Evolutionary conservation across 1,140 invertebrate genomes (phyloP), one percentile per base, ranked within the genome.

Genomic region (Papilio polytes): DNA sequence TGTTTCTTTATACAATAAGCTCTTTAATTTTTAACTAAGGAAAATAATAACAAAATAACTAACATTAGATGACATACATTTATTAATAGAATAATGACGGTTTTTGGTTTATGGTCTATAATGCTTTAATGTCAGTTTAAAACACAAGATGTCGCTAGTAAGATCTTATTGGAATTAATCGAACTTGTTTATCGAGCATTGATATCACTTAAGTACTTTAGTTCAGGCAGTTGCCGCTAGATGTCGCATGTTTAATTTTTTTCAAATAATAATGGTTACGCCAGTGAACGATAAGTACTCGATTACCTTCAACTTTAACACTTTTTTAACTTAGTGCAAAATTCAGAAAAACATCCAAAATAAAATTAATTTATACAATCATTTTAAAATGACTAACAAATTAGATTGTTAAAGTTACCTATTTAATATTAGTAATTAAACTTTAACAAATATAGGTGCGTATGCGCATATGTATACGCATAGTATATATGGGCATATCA

Each of bases 81-180:
- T 18, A 51, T 51, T 18, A 15, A 51, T 15, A 15, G 48, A 51
- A 51, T 18, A 51, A 51, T 15, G 48, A 18, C 15, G 18, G 48
- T 22, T 63, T 63, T 63, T 41, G 0, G 26, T 70, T 31, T 36
- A 36, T 70, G 1, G 0, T 70, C 7, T 31, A 18, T 66, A 3
- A 70, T 70, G 6, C 22, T 10, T 73, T 73, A n/a, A 46, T 76
- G 46, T 22, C 20, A 26, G 53, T 46, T 26, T 48, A 76, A 48
- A 26, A 76, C 10, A 20, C 20, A 7, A 76, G 74, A 76, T 53
- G 74, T 51, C 74, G 46, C 46, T 76, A 51, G 7, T 76, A 46
- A 15, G 74, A 48, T 26, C n/a, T 53, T 51, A 76, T 48, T 76
- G 46, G 46, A 76, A 53, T 76, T 51, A 10, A 26, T 76, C 12